These are phyloP conservation scores for Amazona finschi DNA, from an alignment of 2,797 vertebrate species.

Conservation along the genomic window DNA sequence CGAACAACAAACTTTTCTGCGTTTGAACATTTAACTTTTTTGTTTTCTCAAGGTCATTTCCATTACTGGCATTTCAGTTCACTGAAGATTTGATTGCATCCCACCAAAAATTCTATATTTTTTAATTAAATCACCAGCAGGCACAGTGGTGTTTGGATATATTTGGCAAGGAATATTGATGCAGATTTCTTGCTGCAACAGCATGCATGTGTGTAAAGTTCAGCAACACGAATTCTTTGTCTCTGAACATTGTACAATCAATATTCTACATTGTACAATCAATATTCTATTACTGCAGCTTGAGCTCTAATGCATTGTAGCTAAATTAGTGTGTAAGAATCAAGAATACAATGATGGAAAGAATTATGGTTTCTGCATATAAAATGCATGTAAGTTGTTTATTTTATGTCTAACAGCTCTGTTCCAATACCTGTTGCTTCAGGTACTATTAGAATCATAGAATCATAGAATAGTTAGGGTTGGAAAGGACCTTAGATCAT, in stretches of 20 bases:
- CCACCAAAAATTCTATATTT: constrained; percentile 46
- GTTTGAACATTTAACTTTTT: not conserved
- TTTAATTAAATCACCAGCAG: constrained; percentile 57
- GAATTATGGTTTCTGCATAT: constrained; percentile 49
- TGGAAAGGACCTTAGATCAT: too few species aligned
- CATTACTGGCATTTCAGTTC: constrained; percentile 45
- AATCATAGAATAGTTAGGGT: too few species aligned
- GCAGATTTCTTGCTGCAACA: constrained; percentile 30
- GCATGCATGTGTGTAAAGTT: constrained; percentile 61
- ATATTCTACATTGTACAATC: constrained; percentile 72
- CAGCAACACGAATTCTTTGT: constrained; percentile 58
- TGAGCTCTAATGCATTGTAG: constrained; percentile 47
- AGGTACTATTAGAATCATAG: not conserved
- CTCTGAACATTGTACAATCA: constrained; percentile 67
- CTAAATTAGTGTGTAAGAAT: constrained; percentile 63
- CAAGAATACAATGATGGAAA: constrained; percentile 17
- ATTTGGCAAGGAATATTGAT: constrained; percentile 57
- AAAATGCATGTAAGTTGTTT: not conserved
- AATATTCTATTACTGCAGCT: constrained; percentile 71
- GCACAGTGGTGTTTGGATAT: not conserved
- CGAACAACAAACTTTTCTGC: not conserved
- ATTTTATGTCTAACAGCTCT: not conserved
- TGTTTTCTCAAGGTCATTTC: constrained; percentile 20
- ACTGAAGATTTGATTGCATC: constrained; percentile 31
- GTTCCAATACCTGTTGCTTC: not conserved